phyloP scores from a whole-genome alignment of 2,797 vertebrate genomes.

The Syndactyla subalaris region DNA sequence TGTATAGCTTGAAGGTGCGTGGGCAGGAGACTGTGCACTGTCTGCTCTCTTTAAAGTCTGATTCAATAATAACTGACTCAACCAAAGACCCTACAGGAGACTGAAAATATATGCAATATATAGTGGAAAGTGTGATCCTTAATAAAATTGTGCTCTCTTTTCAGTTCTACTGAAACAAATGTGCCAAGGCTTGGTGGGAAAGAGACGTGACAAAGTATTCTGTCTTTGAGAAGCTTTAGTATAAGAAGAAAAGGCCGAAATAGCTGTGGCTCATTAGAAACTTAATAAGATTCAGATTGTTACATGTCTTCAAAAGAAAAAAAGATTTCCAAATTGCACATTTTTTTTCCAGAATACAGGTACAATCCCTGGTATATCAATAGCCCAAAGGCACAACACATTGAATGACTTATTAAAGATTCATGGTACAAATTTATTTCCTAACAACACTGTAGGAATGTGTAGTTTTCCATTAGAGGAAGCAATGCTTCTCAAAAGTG shows the following conservation, averaged over 20 bases:
- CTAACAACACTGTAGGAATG: conserved; percentile 11
- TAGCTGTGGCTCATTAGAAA: conserved; percentile 29
- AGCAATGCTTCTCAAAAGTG: conserved; percentile 31
- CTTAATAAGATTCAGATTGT: conserved; percentile 32
- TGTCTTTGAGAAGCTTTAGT: background rate
- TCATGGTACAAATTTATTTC: conserved; percentile 55
- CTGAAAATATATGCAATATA: background rate
- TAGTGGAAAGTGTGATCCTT: background rate
- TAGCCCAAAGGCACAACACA: conserved; percentile 54
- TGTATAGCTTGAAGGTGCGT: conserved; percentile 29
- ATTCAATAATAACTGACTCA: conserved; percentile 40
- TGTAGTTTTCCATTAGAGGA: conserved; percentile 42
- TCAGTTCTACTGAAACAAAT: background rate
- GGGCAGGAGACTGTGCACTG: background rate
- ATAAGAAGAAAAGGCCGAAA: background rate
- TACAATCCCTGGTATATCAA: conserved; percentile 34
- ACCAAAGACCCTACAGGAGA: conserved; percentile 21
- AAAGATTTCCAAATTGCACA: conserved; percentile 18
- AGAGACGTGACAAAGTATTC: background rate
- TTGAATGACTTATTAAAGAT: conserved; percentile 70
- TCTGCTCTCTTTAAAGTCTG: conserved; percentile 32
- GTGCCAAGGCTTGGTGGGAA: background rate
- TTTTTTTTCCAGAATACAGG: conserved; percentile 38
- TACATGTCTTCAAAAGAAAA: conserved; percentile 14
- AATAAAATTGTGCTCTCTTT: background rate